phyloP scores from a whole-genome alignment of 2,888 invertebrate species.

The Drosophila histrio region DNA sequence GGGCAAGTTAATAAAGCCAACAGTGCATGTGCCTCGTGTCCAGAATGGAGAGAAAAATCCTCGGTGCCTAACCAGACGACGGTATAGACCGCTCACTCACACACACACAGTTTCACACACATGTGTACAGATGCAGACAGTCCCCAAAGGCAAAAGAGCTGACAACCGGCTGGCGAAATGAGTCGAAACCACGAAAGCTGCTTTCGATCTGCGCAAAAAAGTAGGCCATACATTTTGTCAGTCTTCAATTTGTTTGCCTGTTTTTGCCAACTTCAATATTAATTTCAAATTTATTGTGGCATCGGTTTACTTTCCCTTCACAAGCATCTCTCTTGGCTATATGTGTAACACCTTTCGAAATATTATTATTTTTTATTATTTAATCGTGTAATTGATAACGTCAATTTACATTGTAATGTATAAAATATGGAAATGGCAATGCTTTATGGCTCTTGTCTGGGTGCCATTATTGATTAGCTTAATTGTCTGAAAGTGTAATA shows the following conservation, averaged over 20 bases:
- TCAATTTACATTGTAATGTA: constrained; percentile 50
- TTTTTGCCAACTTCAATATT: constrained; percentile 2
- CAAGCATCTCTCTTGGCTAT: neutral
- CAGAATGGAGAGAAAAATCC: constrained; percentile 32
- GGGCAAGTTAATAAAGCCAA: constrained; percentile 72
- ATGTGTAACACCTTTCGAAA: constrained; percentile 4
- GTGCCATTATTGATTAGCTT: constrained; percentile 37
- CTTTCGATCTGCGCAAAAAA: constrained; percentile 29
- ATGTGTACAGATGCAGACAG: constrained; percentile 9
- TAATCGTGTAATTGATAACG: constrained; percentile 54
- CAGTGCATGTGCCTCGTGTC: constrained; percentile 59
- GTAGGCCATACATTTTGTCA: constrained; percentile 24
- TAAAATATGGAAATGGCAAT: constrained; percentile 32
- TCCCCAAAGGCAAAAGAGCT: constrained; percentile 26
- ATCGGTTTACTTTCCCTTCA: neutral
- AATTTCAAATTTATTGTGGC: constrained; percentile 15
- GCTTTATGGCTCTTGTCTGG: neutral
- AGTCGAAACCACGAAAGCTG: constrained; percentile 20
- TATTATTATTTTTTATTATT: constrained; percentile 38
- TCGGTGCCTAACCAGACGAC: constrained; percentile 22
- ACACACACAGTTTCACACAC: neutral
- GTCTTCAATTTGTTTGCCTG: neutral
- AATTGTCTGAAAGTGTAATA: constrained; percentile 43
- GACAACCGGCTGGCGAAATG: constrained; percentile 27
- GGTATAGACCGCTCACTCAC: constrained; percentile 4